These are phyloP conservation scores for Colletes collaris DNA, from an alignment of 2,888 invertebrate genomes.

Conservation along the genomic window DNA sequence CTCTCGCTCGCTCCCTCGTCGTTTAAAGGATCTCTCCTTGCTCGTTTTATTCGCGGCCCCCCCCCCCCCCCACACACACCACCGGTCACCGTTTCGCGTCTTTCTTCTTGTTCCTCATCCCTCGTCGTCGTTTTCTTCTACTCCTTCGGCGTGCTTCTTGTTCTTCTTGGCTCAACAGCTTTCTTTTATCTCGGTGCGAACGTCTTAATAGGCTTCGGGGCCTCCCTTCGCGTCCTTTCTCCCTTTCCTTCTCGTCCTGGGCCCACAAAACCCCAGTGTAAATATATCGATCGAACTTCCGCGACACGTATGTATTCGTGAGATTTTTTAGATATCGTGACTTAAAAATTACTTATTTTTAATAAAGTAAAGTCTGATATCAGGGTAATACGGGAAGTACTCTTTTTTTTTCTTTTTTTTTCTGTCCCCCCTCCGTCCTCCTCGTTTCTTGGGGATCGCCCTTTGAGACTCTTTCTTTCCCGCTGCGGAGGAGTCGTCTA, in stretches of 20 bases:
- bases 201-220: conserved; percentile 70
- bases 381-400: conserved; percentile 40
- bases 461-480: conserved; percentile 34
- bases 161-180: conserved; percentile 62
- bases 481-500: conserved; percentile 38
- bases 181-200: conserved; percentile 72
- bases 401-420: conserved; percentile 11
- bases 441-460: conserved; percentile 10
- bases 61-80: conserved; percentile 1
- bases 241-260: not conserved
- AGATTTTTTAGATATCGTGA: too few relatives aligned
- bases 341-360: too few relatives aligned
- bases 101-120: conserved; percentile 34
- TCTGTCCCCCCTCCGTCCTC: conserved; percentile 11
- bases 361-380: conserved; percentile 4
- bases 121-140: conserved; percentile 20
- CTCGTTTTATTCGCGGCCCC: conserved; percentile 59
- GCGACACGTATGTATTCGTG: conserved; percentile 1
- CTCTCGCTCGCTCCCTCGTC: not conserved
- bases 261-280: conserved; percentile 15
- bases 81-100: conserved; percentile 36
- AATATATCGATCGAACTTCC: conserved; percentile 30
- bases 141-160: conserved; percentile 44
- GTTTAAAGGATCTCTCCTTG: conserved; percentile 22
- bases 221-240: conserved; percentile 61